Evolutionary conservation across 2,888 invertebrate genomes (phyloP).

Genomic region (Cantharis rufa): DNA sequence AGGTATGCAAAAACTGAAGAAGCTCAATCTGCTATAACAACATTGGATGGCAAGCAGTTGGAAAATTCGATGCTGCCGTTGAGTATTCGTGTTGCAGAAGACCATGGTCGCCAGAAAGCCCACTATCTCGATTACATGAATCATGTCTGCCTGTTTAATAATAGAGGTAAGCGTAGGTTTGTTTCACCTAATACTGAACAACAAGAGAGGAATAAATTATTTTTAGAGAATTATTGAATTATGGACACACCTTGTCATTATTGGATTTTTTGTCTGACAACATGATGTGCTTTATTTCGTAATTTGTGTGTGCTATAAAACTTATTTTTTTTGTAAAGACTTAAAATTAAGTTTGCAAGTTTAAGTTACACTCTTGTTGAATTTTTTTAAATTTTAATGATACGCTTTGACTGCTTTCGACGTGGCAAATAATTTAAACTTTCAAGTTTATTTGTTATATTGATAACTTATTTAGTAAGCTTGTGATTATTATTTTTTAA

Average conservation of each 20-base stretch:
- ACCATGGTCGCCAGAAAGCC: conserved; percentile 82
- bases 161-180: conserved; percentile 45
- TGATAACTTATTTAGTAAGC: neutral
- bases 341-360: neutral
- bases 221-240: conserved; percentile 17
- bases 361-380: neutral
- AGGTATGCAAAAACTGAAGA: conserved; percentile 87
- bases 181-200: conserved; percentile 2
- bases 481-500: neutral
- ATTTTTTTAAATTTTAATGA: neutral
- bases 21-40: conserved; percentile 86
- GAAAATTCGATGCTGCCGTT: conserved; percentile 84
- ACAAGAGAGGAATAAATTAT: conserved; percentile 13
- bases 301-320: neutral
- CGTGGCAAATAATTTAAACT: neutral
- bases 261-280: neutral
- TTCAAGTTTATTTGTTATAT: neutral
- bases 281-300: neutral
- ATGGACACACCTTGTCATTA: neutral
- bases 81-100: conserved; percentile 77
- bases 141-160: conserved; percentile 43
- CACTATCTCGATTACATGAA: conserved; percentile 55
- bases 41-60: conserved; percentile 82
- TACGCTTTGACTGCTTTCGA: neutral
- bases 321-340: neutral